phyloP scores from a whole-genome alignment of 2,113 vertebrate genomes.

The Nothocercus nigrocapillus region DNA sequence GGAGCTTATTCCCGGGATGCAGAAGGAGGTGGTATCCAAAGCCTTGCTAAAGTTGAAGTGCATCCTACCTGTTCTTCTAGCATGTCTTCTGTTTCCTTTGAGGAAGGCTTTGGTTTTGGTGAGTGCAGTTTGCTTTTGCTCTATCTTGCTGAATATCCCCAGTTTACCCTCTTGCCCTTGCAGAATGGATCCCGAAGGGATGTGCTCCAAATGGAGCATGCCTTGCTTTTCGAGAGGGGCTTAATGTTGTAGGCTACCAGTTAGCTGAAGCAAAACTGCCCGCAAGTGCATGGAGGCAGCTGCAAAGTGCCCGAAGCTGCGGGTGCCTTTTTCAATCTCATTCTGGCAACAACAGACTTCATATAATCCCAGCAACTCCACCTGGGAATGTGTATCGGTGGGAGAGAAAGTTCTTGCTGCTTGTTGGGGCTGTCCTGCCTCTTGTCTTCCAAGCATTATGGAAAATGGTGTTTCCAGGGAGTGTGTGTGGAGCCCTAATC shows the following conservation, averaged over 20 bases:
- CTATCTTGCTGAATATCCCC: not conserved
- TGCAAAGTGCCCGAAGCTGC: not conserved
- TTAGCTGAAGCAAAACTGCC: not conserved
- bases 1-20: not conserved
- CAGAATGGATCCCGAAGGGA: not conserved
- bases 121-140: not conserved
- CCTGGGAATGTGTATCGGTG: not conserved
- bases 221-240: not conserved
- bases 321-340: not conserved
- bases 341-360: not conserved
- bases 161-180: not conserved
- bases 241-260: not conserved
- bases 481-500: accelerated
- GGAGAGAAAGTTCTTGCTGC: not conserved
- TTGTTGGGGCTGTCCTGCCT: not conserved
- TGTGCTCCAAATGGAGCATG: accelerated
- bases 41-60: not conserved
- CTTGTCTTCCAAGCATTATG: accelerated
- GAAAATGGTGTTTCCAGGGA: not conserved
- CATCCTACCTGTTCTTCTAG: not conserved
- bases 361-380: accelerated
- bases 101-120: not conserved
- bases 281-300: not conserved
- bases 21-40: not conserved
- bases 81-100: not conserved